Evolutionary conservation across 2,113 vertebrate species (phyloP), one percentile per base, ranked within the genome.

Genomic region (Numenius arquata): DNA sequence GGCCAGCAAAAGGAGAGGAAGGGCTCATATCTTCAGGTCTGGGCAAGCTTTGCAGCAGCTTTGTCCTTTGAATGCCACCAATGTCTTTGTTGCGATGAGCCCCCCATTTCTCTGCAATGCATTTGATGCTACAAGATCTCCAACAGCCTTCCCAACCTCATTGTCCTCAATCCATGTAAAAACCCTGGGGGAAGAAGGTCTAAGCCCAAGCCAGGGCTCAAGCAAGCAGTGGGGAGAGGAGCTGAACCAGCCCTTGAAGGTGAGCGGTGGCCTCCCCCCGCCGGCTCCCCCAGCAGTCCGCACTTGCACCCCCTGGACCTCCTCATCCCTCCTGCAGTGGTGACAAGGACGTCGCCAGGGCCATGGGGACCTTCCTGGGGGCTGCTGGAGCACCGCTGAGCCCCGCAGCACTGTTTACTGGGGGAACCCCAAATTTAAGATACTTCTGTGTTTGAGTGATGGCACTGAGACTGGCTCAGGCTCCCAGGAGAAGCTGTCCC

Each of bases 371-470:
- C 9, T 63, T 36, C 18, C 55, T 18, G 0, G 1, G 43, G 10
- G 67, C 30, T 40, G 18, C 63, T 29, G 53, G 65, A 30, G 66
- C 73, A 36, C 20, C 5, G 10, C 43, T 4, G 10, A 38, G 9
- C 7, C 10, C 66, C 50, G 48, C 65, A 41, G 56, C 61, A 59
- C 62, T 8, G 1, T 20, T 17, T 63, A 32, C 14, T 4, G 3
- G 12, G 9, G 34, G 12, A 2, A n/a, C 6, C 21, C 17, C 52
- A 32, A 12, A 30, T 58, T 32, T 8, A 16, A 71, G n/a, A 10
- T 13, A 9, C 0, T 4, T 23, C 47, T 2, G 1, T 36, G 2
- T 29, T 12, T 43, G 68, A 77, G 22, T 17, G 7, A 15, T 1
- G 6, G 56, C 66, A 75, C 29, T 29, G 47, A 38, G 55, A 11